Base-by-base conservation (phyloP, 2,797 vertebrate species). In the Leptodactylus fallax region DNA sequence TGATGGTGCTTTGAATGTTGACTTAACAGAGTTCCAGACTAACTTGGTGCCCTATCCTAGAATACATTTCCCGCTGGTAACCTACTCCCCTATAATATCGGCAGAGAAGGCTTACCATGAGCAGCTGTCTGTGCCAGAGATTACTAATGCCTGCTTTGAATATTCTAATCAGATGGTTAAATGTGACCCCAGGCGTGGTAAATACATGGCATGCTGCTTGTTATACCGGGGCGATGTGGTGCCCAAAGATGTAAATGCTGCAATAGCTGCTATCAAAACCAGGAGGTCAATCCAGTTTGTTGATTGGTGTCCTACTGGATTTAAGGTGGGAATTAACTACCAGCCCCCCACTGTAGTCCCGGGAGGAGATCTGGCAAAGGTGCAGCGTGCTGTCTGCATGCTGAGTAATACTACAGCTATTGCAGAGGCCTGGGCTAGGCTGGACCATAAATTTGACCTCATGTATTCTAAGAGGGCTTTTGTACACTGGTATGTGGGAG, bases 151-250 rank as follows among this genome's bases (percentile, higher is more conserved):
- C 23, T 98, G 97, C 91, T 98, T 98, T 0, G 97, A 98, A 87
- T 97, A 96, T 0, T 91, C 96, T 92, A 98, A 98, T 74, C 97
- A 98, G 94, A 98, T 98, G 97, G 97, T 98, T 19, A 98, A 98
- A 51, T 99, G 97, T 0, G 97, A 98, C 91, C 97, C 97, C 7
- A 96, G 96, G 9, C 97, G 96, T 0, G 97, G 97, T 49, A 98
- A 99, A 81, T 99, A 98, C 92, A 98, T 98, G 97, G 97, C 97
- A 0, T 98, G 97, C 92, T 98, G 97, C 56, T 94, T 98, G 87
- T 90, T 98, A 49, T 98, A 97, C 77, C 94, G 97, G 0, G 97
- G 97, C 0, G 97, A 98, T 0, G 97, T 98, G 36, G 96, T 98
- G 21, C 97, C 97, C 6, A 98, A 98, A 90, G 98, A 98, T 0